Base-by-base conservation (phyloP, 2,888 invertebrate genomes). In the Toxonevra muliebris region DNA sequence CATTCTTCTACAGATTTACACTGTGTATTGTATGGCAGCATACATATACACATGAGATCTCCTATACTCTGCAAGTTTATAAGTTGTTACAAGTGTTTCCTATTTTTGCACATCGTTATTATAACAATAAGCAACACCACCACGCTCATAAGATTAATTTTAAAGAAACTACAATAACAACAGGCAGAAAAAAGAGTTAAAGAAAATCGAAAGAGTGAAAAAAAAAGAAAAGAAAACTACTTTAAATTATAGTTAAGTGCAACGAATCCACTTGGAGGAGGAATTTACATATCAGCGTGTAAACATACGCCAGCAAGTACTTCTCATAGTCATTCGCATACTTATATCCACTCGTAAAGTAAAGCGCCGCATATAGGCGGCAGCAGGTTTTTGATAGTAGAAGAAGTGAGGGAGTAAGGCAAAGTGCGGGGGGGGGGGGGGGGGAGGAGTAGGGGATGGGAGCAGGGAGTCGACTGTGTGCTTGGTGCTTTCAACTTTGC, bases 31-130 rank as follows among this genome's bases (percentile, higher is more conserved):
- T 30, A 30, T 30, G 30, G 7, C 30, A 30, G 61, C 12, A 40
- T n/a, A 45, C 45, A 20, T 11, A 15, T 42, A 61, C n/a, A 11
- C 57, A 57, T 13, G 20, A 42, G 10, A 2, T 42, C 42, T 13
- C 40, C 20, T 11, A 19, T 19, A 7, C 8, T 7, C 13, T 30
- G 19, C 54, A 30, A 54, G 20, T 19, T 15, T 4, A 19, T 30
- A 45, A 57, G 63, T 66, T 62, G 69, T 69, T 73, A 79, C 81
- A 81, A 81, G 82, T 81, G 80, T 82, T 30, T 30, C 7, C 30
- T 30, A 4, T 30, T 81, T 81, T 82, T 82, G 80, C 81, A 81
- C 81, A 80, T 81, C 82, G 79, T 81, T 82, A 81, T 81, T 82
- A 79, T 79, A 81, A 81, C 81, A 80, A 81, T 81, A 80, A 81